Evolutionary conservation across 2,113 vertebrate species (phyloP), one percentile per base, ranked within the genome.

Genomic region (Chaetura pelagica): DNA sequence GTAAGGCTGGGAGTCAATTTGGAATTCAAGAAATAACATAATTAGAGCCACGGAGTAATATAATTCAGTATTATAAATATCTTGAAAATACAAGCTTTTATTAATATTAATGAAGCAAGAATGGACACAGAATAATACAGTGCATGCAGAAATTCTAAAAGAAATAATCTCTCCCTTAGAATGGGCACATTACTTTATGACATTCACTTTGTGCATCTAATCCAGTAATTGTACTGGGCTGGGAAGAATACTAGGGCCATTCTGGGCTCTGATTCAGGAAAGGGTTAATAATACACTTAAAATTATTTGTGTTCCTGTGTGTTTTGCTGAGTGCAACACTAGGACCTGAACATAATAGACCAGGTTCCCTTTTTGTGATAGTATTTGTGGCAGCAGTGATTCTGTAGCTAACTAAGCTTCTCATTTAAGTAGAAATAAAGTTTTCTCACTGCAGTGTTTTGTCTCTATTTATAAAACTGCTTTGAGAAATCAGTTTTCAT

Each of bases 21-120:
- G 89, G 91, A 87, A 93, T 97, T 96, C 72, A 95, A 97, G 92
- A 96, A 95, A 93, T 95, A 98, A 59, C 83, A 72, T 86, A 91
- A 97, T 97, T 96, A 97, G 89, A 96, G 75, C 92, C 93, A 97
- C 96, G 91, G 89, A 95, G 82, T 97, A 97, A 97, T 97, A 77
- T 97, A 97, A 96, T 93, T 92, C 78, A 75, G 49, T 79, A 84
- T 96, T 90, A 92, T 40, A 83, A 87, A 90, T 94, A 67, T 91
- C 90, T 73, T 86, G 95, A 77, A 90, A 78, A 59, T 38, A 68
- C 15, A 61, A 71, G 79, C 77, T 62, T 64, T 92, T 74, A 88
- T 96, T 93, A 93, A 93, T 79, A 90, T 85, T 92, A 86, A 77
- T 21, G 44, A 90, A 91, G 75, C 63, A 87, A 15, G 74, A 88